Base-by-base conservation (phyloP, 2,113 vertebrate species). In the Amphiprion percula region DNA sequence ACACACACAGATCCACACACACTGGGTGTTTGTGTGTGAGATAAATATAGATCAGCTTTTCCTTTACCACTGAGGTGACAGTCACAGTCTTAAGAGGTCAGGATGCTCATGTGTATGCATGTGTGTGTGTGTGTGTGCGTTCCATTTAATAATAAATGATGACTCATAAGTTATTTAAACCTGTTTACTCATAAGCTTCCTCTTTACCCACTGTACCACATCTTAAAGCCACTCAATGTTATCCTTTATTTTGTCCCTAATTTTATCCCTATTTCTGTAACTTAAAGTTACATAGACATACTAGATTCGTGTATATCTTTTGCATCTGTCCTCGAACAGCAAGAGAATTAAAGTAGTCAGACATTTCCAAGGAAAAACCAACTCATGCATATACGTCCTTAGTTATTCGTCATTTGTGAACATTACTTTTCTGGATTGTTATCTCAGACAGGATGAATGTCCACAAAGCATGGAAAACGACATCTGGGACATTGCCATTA, bases 151-250 rank as follows among this genome's bases (percentile, higher is more conserved):
- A 90, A 92, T 91, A 88, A 88, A 84, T 82, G 8, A 93, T 90
- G 85, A 87, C 72, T 92, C 89, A 88, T 91, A 74, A 82, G 47
- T 92, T 88, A 91, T 91, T 91, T 73, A 93, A 68, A 82, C 47
- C 75, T 82, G 81, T 90, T 88, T 90, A 90, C 86, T 80, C 69
- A 79, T 75, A 83, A 88, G 86, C 85, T 53, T 52, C 44, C 58
- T 74, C 63, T 55, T 56, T 53, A 67, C 65, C 15, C 0, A 12
- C 47, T 39, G 58, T 30, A 19, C 19, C 61, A 14, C 63, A 24
- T 10, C 9, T 21, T 52, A n/a, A 52, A 52, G 49, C 8, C 33
- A 9, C 33, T 72, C 28, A 28, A 60, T 16, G 60, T 10, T 63
- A 37, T 56, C 26, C 11, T 19, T 58, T 28, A 9, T 37, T 37